Conservation (phyloP, 2,113 vertebrate genomes). For the Platysternon megacephalum region DNA sequence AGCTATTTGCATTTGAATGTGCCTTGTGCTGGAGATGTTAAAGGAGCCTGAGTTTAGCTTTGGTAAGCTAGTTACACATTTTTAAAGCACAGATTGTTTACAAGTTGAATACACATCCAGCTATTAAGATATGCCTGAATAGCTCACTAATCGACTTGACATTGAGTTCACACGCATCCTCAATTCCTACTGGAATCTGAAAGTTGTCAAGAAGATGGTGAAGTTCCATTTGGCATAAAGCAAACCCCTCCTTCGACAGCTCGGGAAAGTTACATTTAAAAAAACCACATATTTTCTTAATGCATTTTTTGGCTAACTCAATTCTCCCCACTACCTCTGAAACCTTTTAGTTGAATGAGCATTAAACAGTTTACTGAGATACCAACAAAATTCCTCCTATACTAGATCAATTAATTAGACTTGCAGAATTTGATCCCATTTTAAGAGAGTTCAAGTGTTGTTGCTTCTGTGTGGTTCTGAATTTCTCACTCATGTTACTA, state of each 20-base stretch:
- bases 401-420: conserved; percentile 46
- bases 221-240: neutral
- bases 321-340: conserved; percentile 47
- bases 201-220: conserved; percentile 19
- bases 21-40: neutral
- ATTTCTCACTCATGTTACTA: conserved; percentile 11
- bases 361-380: conserved; percentile 39
- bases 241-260: conserved; percentile 37
- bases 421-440: conserved; percentile 11
- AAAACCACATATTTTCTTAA: conserved; percentile 54
- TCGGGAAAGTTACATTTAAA: conserved; percentile 27
- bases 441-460: conserved; percentile 49
- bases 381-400: conserved; percentile 49
- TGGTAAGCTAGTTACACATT: conserved; percentile 7
- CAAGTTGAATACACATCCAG: conserved; percentile 13
- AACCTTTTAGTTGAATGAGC: conserved; percentile 49
- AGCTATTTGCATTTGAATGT: neutral
- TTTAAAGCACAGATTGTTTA: conserved; percentile 21
- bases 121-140: neutral
- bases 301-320: conserved; percentile 47
- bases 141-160: conserved; percentile 47
- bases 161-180: conserved; percentile 20
- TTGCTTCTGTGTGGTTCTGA: conserved; percentile 49
- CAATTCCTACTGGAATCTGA: conserved; percentile 35
- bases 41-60: neutral